These are phyloP conservation scores for Sebastes taczanowskii DNA, from an alignment of 2,797 vertebrate species.

Conservation along the genomic window DNA sequence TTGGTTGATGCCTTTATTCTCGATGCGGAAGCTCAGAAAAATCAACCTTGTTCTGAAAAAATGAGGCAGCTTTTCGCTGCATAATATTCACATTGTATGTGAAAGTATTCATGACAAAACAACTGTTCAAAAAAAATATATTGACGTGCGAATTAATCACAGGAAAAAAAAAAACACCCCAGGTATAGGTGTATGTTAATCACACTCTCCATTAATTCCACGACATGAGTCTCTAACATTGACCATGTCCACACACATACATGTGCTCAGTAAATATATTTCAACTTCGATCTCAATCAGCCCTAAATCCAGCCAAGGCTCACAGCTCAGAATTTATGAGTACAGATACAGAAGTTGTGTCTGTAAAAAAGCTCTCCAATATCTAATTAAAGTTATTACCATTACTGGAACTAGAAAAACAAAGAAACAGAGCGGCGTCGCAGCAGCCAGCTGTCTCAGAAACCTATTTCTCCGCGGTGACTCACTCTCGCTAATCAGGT, in stretches of 20 bases:
- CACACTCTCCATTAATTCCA: conserved; percentile 1
- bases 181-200: neutral
- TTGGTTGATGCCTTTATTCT: too few relatives aligned
- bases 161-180: too few relatives aligned
- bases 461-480: conserved; percentile 31
- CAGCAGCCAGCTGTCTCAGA: conserved; percentile 18
- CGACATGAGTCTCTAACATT: neutral
- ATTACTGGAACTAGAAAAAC: conserved; percentile 39
- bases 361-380: neutral
- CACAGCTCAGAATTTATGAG: neutral
- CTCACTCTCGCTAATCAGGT: conserved; percentile 63
- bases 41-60: too few relatives aligned
- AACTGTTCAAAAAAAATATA: too few relatives aligned
- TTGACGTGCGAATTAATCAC: too few relatives aligned
- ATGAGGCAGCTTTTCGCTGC: too few relatives aligned
- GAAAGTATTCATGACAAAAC: too few relatives aligned
- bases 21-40: too few relatives aligned
- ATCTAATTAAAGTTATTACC: conserved; percentile 8
- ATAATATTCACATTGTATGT: too few relatives aligned
- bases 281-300: neutral
- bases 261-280: neutral
- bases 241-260: neutral
- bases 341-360: neutral
- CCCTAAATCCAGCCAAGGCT: neutral
- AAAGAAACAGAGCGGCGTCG: conserved; percentile 17